These are phyloP conservation scores for Bimastos eiseni DNA, from an alignment of 2,888 invertebrate species.

Conservation along the genomic window DNA sequence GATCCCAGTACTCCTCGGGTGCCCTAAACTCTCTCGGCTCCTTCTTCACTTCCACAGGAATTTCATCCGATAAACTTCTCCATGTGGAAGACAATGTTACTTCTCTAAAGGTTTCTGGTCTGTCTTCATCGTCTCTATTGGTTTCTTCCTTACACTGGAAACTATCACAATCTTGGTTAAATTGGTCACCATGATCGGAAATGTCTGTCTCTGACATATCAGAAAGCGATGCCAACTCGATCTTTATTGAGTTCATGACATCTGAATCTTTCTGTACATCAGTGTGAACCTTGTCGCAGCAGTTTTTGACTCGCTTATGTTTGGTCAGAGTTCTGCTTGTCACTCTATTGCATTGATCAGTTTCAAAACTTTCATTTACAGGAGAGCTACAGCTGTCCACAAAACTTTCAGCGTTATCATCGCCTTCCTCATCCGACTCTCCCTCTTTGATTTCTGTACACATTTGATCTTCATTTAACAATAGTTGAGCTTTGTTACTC, in stretches of 20 bases:
- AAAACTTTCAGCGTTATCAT: not conserved
- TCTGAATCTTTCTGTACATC: not conserved
- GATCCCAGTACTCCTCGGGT: not conserved
- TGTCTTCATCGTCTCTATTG: not conserved
- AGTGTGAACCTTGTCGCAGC: not conserved
- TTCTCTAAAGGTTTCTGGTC: not conserved
- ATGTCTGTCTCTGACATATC: not conserved
- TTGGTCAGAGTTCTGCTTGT: not conserved
- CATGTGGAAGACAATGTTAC: not conserved
- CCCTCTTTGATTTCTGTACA: not conserved
- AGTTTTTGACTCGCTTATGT: not conserved
- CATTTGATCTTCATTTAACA: not conserved
- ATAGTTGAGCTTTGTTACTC: not conserved
- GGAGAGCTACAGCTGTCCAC: not conserved
- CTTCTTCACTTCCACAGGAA: not conserved
- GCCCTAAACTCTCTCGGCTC: not conserved
- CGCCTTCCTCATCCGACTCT: not conserved
- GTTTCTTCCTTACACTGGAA: not conserved
- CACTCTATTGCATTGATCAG: not conserved
- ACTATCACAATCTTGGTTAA: not conserved
- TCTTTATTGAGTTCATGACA: not conserved
- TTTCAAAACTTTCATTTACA: not conserved
- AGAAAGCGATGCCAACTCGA: not conserved
- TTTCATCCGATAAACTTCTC: not conserved
- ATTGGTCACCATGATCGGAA: not conserved